Evolutionary conservation across 2,888 invertebrate genomes (phyloP).

Genomic region (Oscheius sp.): DNA sequence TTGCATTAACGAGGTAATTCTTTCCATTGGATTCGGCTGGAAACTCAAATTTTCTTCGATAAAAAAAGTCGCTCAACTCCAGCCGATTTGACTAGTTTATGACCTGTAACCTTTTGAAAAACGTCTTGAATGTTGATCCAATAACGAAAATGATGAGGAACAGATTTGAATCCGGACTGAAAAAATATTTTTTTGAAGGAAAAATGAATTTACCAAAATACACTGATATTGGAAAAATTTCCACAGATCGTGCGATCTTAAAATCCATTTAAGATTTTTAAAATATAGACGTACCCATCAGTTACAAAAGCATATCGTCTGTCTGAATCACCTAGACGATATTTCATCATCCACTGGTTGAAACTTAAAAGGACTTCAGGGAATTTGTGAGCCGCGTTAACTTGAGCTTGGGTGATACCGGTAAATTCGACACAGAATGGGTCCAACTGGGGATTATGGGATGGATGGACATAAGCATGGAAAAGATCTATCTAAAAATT

Average conservation of each 20-base stretch:
- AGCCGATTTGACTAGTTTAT: background rate
- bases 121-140: background rate
- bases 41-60: background rate
- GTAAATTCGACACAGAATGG: conserved; percentile 75
- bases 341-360: conserved; percentile 73
- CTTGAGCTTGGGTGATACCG: conserved; percentile 71
- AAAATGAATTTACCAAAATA: conserved; percentile 22
- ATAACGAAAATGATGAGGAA: background rate
- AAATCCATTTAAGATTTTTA: too few species aligned
- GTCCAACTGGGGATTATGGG: conserved; percentile 73
- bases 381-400: conserved; percentile 74
- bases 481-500: conserved; percentile 73
- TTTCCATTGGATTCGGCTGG: background rate
- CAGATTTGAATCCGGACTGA: background rate
- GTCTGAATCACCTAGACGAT: conserved; percentile 70
- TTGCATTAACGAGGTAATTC: conserved; percentile 58
- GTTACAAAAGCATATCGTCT: conserved; percentile 74
- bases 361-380: conserved; percentile 73
- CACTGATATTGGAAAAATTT: conserved; percentile 76
- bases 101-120: background rate
- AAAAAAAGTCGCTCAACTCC: background rate
- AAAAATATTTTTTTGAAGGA: background rate
- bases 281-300: too few species aligned
- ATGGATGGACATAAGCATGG: conserved; percentile 74
- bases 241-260: conserved; percentile 77